Conservation (phyloP, 2,113 vertebrate species). For the Dicrurus megarhynchus region DNA sequence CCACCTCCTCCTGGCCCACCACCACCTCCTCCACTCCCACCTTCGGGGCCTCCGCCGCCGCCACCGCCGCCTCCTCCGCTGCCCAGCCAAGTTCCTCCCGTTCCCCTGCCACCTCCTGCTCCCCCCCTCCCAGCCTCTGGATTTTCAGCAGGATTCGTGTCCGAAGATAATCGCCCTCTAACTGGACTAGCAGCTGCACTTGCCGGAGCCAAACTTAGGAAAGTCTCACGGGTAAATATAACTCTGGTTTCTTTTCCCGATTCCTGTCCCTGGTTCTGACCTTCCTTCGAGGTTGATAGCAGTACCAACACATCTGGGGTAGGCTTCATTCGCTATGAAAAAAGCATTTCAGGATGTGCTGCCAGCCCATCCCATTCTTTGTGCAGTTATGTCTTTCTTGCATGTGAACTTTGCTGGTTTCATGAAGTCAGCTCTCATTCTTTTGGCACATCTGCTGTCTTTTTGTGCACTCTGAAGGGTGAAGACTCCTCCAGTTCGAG, state of each 20-base stretch:
- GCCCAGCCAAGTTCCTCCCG: slow-evolving; percentile 71
- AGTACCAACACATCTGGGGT: not conserved
- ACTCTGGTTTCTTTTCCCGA: rapidly evolving
- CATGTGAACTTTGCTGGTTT: not conserved
- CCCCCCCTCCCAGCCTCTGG: slow-evolving; percentile 87
- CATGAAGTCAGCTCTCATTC: not conserved
- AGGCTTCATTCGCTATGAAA: not conserved
- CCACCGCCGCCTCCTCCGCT: slow-evolving; percentile 81
- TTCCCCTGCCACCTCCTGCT: slow-evolving; percentile 85
- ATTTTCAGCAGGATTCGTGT: slow-evolving; percentile 74
- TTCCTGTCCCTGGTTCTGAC: not conserved
- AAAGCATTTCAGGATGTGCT: not conserved
- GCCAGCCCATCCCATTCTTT: not conserved
- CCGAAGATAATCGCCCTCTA: slow-evolving; percentile 86
- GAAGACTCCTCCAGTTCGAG: slow-evolving; percentile 81
- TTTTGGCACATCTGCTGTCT: not conserved
- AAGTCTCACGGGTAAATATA: slow-evolving; percentile 89
- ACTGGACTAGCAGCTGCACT: slow-evolving; percentile 93
- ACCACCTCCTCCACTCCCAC: slow-evolving; percentile 75
- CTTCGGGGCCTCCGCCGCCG: slow-evolving; percentile 69
- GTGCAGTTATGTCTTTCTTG: not conserved
- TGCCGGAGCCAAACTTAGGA: slow-evolving; percentile 93
- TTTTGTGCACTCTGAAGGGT: slow-evolving; percentile 72
- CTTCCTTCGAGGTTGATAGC: not conserved
- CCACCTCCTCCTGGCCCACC: slow-evolving; percentile 79